Evolutionary conservation across 2,113 vertebrate species (phyloP), one percentile per base, ranked within the genome.

Genomic region (Rallus limicola): DNA sequence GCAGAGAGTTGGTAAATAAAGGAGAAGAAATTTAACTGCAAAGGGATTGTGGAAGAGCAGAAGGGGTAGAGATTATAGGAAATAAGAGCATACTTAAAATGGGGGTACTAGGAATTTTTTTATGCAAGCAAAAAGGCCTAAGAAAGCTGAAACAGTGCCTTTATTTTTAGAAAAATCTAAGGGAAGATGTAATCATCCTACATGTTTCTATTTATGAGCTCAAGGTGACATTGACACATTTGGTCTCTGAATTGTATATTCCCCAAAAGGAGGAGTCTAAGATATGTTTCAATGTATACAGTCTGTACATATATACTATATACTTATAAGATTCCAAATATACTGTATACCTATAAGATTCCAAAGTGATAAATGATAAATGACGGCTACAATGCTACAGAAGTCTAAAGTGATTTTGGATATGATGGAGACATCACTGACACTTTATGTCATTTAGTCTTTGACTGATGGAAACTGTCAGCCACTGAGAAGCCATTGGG

Each of bases 381-480:
- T 76, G 65, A 94, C 3, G 3, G 8, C 68, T 93, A 63, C 44
- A 94, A 93, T 93, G 64, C 42, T 79, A 60, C 52, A 18, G 33
- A 94, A 93, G 36, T 86, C 80, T 75, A 18, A 86, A 91, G 34
- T 36, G 46, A 71, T 96, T 96, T 96, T 90, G 64, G 50, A 36
- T 92, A 81, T 94, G 83, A 95, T 92, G 46, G 74, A 95, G 88
- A 88, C 64, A 75, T 94, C 88, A 86, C 80, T 91, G 96, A 86
- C 69, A 86, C 42, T 88, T 96, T 59, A 68, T 29, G 33, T 86
- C 85, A 91, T 95, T 95, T 69, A 93, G 33, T 79, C 20, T 52
- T 70, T 93, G 93, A 91, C 76, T 94, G 90, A 96, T 92, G 69
- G 87, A 88, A 83, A 50, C 58, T 88, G 72, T 96, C 93, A 94